Evolutionary conservation across 2,113 vertebrate genomes (phyloP).

Genomic region (Phyllostomus discolor): DNA sequence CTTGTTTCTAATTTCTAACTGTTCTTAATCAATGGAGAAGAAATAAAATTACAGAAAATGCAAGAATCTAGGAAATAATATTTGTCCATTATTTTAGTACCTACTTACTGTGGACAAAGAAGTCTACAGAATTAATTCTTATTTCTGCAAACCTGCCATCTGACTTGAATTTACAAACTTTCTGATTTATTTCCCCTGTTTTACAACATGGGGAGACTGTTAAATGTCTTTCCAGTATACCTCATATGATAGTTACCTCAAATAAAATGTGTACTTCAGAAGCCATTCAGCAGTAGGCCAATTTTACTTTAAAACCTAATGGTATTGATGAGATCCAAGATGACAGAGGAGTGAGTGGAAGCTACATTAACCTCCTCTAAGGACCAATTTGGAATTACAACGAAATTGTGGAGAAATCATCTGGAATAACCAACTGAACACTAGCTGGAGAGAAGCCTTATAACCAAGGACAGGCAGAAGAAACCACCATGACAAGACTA

Average conservation of each 20-base stretch:
- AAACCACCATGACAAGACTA: no score
- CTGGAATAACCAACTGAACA: no score
- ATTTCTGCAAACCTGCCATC: not conserved
- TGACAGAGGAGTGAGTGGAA: no score
- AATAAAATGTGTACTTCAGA: not conserved
- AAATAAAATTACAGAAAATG: not conserved
- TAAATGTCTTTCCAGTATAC: not conserved
- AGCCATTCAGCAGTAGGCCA: not conserved
- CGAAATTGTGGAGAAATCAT: no score
- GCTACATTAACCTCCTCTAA: no score
- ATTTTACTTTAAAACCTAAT: not conserved
- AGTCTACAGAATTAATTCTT: not conserved
- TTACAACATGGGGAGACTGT: not conserved
- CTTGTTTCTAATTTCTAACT: not conserved
- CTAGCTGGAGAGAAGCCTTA: no score
- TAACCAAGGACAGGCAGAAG: no score
- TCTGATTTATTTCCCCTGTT: not conserved
- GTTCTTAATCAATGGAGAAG: not conserved
- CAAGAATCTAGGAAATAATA: not conserved
- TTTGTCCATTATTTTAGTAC: not conserved
- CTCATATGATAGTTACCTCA: not conserved
- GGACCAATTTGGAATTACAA: no score
- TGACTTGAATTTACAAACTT: not conserved
- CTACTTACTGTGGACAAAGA: not conserved
- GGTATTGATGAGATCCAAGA: not conserved